Conservation (phyloP, 2,888 invertebrate species). For the Drosophila flavopinicola region DNA sequence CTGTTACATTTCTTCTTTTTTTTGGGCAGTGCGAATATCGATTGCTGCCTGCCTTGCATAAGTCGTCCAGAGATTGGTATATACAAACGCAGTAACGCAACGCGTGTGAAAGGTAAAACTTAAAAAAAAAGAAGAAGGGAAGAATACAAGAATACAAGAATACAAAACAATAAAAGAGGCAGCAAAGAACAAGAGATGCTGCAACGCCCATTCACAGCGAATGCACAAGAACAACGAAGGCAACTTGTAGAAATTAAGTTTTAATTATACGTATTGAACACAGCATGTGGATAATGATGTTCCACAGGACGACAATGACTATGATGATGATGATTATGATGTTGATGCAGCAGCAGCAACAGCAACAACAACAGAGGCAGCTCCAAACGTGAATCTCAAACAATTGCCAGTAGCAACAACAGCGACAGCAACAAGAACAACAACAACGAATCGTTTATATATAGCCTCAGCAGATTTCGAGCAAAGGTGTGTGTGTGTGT, state of each 20-base stretch:
- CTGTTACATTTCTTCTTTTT: constrained; percentile 33
- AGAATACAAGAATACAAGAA: constrained; percentile 4
- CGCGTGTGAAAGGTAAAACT: constrained; percentile 19
- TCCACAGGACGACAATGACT: constrained; percentile 1
- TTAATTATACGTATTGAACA: constrained; percentile 64
- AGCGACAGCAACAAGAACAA: constrained; percentile 16
- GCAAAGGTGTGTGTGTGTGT: constrained; percentile 22
- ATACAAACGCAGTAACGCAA: constrained; percentile 45
- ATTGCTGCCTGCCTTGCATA: constrained; percentile 81
- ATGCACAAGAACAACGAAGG: constrained; percentile 58
- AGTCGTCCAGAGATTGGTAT: constrained; percentile 76
- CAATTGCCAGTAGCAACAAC: constrained; percentile 20
- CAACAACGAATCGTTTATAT: constrained; percentile 53
- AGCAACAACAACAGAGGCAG: constrained; percentile 22
- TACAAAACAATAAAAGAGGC: constrained; percentile 1
- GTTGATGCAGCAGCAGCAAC: constrained; percentile 14
- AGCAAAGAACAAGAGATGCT: constrained; percentile 2
- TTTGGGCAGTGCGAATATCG: constrained; percentile 74
- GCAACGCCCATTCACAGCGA: constrained; percentile 36
- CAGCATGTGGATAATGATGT: constrained; percentile 9
- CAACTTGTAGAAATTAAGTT: constrained; percentile 58
- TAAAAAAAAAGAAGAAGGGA: constrained; percentile 14
- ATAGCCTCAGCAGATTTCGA: constrained; percentile 44
- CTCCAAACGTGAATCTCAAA: constrained; percentile 21
- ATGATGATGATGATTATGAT: constrained; percentile 6